phyloP scores from a whole-genome alignment of 2,888 invertebrate species.

The Malthinus flaveolus region DNA sequence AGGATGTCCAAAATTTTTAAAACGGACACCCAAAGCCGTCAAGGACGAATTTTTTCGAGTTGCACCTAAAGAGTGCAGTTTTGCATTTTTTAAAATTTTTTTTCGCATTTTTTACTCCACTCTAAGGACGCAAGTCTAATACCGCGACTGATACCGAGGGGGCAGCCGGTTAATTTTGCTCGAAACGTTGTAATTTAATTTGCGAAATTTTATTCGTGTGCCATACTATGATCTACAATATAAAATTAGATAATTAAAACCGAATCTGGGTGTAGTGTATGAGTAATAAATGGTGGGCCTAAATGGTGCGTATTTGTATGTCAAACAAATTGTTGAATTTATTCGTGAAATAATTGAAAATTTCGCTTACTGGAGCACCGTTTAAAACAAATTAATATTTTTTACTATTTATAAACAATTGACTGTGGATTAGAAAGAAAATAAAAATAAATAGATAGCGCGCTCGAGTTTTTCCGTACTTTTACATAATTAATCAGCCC shows the following conservation, averaged over 20 bases:
- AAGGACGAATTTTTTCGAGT: not conserved
- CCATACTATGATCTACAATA: slow-evolving; percentile 1
- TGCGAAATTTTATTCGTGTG: not conserved
- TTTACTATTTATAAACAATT: no score
- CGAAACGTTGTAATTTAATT: slow-evolving; percentile 2
- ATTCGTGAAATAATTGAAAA: slow-evolving; percentile 4
- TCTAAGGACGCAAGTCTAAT: not conserved
- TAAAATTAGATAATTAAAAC: slow-evolving; percentile 4
- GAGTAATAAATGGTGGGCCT: slow-evolving; percentile 4
- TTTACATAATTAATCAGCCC: no score
- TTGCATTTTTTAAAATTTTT: not conserved
- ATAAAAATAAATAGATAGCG: no score
- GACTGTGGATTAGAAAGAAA: no score
- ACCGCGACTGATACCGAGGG: no score
- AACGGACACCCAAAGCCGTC: not conserved
- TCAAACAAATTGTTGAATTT: slow-evolving; percentile 5
- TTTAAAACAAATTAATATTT: no score
- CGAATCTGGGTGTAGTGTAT: slow-evolving; percentile 2
- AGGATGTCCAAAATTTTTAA: not conserved
- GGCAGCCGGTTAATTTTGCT: not conserved
- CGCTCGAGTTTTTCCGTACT: no score
- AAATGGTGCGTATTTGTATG: slow-evolving; percentile 4
- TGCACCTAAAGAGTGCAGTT: not conserved
- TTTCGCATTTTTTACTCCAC: no score
- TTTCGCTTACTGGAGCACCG: not conserved